Evolutionary conservation across 2,888 invertebrate species (phyloP), one percentile per base, ranked within the genome.

Genomic region (Brachynemurus nebulosus): DNA sequence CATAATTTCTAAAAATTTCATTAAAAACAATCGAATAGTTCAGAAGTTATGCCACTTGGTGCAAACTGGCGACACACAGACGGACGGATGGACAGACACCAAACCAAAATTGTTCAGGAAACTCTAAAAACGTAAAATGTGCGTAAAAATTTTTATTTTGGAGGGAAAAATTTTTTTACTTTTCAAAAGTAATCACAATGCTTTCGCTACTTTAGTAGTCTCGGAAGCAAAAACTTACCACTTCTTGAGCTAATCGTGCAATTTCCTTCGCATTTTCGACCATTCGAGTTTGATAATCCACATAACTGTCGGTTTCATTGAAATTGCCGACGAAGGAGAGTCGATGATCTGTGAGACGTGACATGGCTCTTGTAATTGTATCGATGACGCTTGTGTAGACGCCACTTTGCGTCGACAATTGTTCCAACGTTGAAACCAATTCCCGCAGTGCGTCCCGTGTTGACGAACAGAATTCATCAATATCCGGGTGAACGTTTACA

Each of bases 271-370:
- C 85, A 38, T 83, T 78, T 50, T 83, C 84, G 19, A 97, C 92
- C 95, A 98, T 97, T 48, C 92, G 72, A 0, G 96, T 93, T 68
- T 98, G 98, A 62, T 90, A 95, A 67, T 96, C 95, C 3, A 93
- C 96, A 63, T 88, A 97, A 37, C 78, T 78, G 51, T 82, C 83
- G 1, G 75, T 69, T 54, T 78, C 75, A 38, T 71, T 75, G 53
- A 75, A 78, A 17, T 44, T 44, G 2, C 83, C 80, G 47, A 83
- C 66, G 7, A 84, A 67, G 0, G 84, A 84, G 61, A 78, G 78
- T 57, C 81, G 71, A 59, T 80, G 78, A 52, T 86, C 84, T 0
- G 86, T 80, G 45, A 91, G 71, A 1, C 83, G 66, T 0, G 80
- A 81, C 62, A 92, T 86, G n/a, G 93, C 80, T 8, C 92, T 72